Evolutionary conservation across 2,888 invertebrate species (phyloP), one percentile per base, ranked within the genome.

Genomic region (Scaptomyza polygonia): DNA sequence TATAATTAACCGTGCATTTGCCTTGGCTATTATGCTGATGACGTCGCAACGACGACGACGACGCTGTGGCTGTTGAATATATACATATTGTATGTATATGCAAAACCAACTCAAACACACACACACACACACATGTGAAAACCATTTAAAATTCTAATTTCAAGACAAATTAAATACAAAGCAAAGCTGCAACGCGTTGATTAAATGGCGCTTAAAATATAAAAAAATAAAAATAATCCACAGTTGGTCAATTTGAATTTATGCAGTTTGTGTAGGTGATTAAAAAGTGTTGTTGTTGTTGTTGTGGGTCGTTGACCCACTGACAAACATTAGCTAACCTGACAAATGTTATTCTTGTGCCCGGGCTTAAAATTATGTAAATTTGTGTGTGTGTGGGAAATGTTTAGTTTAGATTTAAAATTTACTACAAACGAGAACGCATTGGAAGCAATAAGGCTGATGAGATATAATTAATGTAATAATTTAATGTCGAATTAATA

Each of bases 1-100:
- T 84, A 88, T 86, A 88, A 88, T 88, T 83, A 83, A 84, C 80
- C 80, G 81, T 84, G 84, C 85, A 86, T 84, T 70, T 80, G 87
- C 71, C 69, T 72, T 64, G 72, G 55, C 36, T 77, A 86, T 86
- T 83, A 88, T 88, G 88, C 83, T 83, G 34, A 55, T 82, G 82
- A 88, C 82, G 83, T 88, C 88, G 88, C 83, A 69, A 11, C 11
- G 30, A 47, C 45, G 52, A 53, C 54, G 43, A 51, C 65, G 47
- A 21, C 43, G 29, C 54, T 32, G 51, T 39, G 36, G 54, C 64
- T 42, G 51, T 4, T 72, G 80, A 70, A 88, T 85, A 88, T 85
- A 88, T 84, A 86, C 83, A 84, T n/a, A n/a, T n/a, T n/a, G n/a
- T n/a, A n/a, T n/a, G n/a, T n/a, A n/a, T 85, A 88, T 84, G 88